Conservation (phyloP, 2,888 invertebrate species). For the Alloscopus bannaensis region DNA sequence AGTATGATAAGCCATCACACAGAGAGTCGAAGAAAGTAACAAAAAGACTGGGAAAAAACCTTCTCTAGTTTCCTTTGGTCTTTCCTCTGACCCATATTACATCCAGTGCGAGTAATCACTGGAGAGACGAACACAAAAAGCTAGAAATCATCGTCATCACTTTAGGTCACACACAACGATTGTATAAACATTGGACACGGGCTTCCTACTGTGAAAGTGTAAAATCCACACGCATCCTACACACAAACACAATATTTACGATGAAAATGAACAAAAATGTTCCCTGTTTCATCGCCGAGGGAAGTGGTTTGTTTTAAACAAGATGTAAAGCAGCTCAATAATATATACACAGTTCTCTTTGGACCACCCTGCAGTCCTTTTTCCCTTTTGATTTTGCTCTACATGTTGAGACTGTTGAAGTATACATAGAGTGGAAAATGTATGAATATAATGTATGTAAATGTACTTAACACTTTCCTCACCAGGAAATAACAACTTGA, state of each 20-base stretch:
- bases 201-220: too few relatives aligned
- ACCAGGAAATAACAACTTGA: neutral
- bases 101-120: neutral
- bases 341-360: neutral
- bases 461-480: constrained; percentile 6
- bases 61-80: neutral
- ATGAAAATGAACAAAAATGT: constrained; percentile 1
- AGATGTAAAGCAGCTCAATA: neutral
- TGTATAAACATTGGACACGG: too few relatives aligned
- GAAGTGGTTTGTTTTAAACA: neutral
- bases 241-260: too few relatives aligned
- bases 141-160: too few relatives aligned
- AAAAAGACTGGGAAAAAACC: constrained; percentile 15
- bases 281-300: neutral
- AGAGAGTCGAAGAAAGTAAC: neutral
- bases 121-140: neutral
- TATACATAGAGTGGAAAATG: too few relatives aligned
- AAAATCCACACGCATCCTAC: too few relatives aligned
- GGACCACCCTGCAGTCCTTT: neutral
- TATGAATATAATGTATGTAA: neutral
- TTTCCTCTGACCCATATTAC: neutral
- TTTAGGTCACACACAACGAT: too few relatives aligned
- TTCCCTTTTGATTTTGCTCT: too few relatives aligned
- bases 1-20: neutral
- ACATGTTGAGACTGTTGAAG: too few relatives aligned